A percentile compares a stretch with the other conserved stretches of the same genome.
Conservation (phyloP, 2,113 vertebrate species). For the Origma solitaria region DNA sequence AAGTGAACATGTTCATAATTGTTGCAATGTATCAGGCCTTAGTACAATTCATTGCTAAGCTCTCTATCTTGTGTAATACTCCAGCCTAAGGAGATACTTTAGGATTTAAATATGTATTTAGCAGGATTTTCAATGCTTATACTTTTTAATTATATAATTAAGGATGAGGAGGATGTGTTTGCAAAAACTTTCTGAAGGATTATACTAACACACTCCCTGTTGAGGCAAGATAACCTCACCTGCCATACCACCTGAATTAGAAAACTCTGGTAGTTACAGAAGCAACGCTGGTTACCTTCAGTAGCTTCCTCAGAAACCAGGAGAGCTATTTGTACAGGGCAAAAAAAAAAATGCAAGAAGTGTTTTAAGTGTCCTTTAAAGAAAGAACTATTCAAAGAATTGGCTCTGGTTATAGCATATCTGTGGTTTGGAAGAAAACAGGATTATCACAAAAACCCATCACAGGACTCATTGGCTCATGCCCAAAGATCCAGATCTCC, state of each 20-base stretch:
- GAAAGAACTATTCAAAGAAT: background rate
- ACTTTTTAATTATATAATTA: slow-evolving; percentile 9
- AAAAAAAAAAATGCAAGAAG: background rate
- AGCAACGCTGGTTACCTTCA: background rate
- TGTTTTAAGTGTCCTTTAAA: background rate
- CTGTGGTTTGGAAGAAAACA: background rate
- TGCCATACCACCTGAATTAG: background rate
- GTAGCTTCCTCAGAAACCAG: background rate
- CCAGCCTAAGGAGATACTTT: background rate
- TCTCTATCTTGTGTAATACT: background rate
- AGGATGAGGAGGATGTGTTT: background rate
- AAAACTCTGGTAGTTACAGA: background rate
- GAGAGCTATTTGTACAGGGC: background rate
- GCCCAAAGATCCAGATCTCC: background rate
- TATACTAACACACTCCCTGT: background rate
- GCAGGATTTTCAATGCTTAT: background rate
- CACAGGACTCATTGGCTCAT: background rate
- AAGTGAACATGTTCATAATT: background rate
- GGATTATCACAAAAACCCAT: background rate
- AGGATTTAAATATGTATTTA: background rate
- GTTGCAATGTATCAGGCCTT: background rate
- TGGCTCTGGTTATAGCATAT: background rate
- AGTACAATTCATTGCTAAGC: background rate
- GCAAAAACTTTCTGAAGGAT: slow-evolving; percentile 13
- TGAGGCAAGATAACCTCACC: background rate